Percentiles rank a stretch among this genome's conserved stretches.
phyloP scores from a whole-genome alignment of 2,797 vertebrate genomes.

The Gambelia wislizenii region DNA sequence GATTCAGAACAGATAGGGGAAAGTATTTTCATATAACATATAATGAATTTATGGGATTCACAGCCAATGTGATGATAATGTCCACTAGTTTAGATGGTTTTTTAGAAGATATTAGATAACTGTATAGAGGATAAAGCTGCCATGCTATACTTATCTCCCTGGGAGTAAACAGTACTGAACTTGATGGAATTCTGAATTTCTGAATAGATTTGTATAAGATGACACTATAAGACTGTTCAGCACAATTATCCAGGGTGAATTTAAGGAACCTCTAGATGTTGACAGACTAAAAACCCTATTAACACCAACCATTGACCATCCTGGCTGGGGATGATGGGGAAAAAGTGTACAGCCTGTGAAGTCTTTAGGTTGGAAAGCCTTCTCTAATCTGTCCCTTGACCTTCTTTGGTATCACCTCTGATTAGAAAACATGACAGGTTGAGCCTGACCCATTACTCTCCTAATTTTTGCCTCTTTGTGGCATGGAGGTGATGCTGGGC shows the following conservation, averaged over 20 bases:
- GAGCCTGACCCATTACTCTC: too few relatives aligned
- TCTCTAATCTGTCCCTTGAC: not conserved
- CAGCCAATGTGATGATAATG: not conserved
- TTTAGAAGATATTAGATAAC: not conserved
- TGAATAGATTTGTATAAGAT: too few relatives aligned
- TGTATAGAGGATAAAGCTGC: not conserved
- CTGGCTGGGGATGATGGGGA: not conserved
- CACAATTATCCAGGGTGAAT: not conserved
- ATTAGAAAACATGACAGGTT: not conserved
- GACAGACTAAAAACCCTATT: not conserved
- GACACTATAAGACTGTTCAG: not conserved
- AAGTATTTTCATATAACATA: not conserved
- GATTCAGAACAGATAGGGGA: not conserved
- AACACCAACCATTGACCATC: not conserved
- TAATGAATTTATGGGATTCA: not conserved
- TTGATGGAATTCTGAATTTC: not conserved
- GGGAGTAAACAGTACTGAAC: not conserved
- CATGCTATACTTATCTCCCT: not conserved
- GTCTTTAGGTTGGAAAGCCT: not conserved
- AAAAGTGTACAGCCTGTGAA: not conserved
- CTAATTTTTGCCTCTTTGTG: not conserved
- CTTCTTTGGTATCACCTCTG: not conserved
- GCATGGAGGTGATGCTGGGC: too few relatives aligned
- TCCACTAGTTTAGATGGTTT: not conserved
- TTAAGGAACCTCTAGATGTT: not conserved